Evolutionary conservation across 2,113 vertebrate species (phyloP).

Genomic region (Microcebus ravelobensis): DNA sequence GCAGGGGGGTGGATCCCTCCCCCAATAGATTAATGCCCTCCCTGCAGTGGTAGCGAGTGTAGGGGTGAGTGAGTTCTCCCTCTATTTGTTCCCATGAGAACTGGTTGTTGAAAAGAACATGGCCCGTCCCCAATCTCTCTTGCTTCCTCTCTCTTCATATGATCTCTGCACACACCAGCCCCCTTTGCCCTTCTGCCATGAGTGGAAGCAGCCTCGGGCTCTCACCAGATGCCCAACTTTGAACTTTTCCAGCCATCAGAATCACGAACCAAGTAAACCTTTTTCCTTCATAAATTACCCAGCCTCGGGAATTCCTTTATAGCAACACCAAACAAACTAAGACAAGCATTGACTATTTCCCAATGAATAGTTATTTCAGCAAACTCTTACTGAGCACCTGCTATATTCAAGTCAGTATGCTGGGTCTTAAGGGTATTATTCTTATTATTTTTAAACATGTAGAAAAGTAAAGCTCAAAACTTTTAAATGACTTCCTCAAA

Average conservation of each 20-base stretch:
- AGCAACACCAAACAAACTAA: background rate
- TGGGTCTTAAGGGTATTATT: background rate
- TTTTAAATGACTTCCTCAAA: background rate
- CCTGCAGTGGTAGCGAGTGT: too few species aligned
- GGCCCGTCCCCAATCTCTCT: background rate
- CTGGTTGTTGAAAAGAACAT: background rate
- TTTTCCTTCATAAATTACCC: background rate
- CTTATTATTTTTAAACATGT: background rate
- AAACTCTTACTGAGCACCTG: background rate
- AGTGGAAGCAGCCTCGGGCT: background rate
- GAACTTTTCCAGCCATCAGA: background rate
- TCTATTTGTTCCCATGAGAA: background rate
- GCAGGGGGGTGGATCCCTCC: background rate
- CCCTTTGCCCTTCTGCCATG: background rate
- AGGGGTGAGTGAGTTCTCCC: background rate
- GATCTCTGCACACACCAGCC: background rate
- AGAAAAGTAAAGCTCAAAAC: background rate
- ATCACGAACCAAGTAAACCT: background rate
- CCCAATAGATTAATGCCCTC: background rate
- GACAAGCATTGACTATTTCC: background rate
- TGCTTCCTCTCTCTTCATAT: background rate
- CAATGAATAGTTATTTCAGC: background rate
- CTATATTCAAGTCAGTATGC: background rate
- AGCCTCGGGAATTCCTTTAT: background rate
- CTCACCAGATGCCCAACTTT: background rate